Evolutionary conservation across 2,888 invertebrate genomes (phyloP), one percentile per base, ranked within the genome.

Genomic region (Platypus cylindrus): DNA sequence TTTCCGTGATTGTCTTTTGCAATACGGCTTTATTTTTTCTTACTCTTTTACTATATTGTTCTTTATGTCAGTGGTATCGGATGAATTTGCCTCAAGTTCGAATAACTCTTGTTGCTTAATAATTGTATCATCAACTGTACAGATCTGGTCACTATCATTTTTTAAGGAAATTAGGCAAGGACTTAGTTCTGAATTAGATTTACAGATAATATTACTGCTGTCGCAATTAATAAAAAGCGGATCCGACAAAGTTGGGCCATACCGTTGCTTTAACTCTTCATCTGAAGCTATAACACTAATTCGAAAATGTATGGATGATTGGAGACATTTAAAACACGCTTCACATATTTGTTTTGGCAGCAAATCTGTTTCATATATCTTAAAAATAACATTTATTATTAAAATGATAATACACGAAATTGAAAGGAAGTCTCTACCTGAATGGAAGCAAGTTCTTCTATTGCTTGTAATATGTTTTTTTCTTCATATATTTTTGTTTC

Each of bases 381-480:
- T n/a, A 17, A 40, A 32, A 34, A 8, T 25, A 25, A 25, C 25
- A 8, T 25, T 9, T 11, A 25, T 8, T 25, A 9, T 5, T 11
- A 25, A 11, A 25, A 11, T 5, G 5, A 11, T 25, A 25, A 11
- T 8, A 11, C 8, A 25, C 12, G 8, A 25, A 5, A 11, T 11
- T 11, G 9, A 8, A 12, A 25, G 5, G 5, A 25, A 11, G 5
- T 8, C 28, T 17, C 22, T 40, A 41, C 41, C 37, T 41, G 26
- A 24, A 41, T 35, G 14, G 32, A 27, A 31, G 41, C 38, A n/a
- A 41, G 17, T 30, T 41, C 37, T 36, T 36, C 30, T 26, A 41
- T 37, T 8, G 34, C 35, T 26, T 41, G 37, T 33, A 36, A 36
- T 17, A 41, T 24, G 13, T 22, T 36, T 30, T 38, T 35, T 14